These are phyloP conservation scores for Anaspis maculata DNA, from an alignment of 2,888 invertebrate genomes.

Conservation along the genomic window DNA sequence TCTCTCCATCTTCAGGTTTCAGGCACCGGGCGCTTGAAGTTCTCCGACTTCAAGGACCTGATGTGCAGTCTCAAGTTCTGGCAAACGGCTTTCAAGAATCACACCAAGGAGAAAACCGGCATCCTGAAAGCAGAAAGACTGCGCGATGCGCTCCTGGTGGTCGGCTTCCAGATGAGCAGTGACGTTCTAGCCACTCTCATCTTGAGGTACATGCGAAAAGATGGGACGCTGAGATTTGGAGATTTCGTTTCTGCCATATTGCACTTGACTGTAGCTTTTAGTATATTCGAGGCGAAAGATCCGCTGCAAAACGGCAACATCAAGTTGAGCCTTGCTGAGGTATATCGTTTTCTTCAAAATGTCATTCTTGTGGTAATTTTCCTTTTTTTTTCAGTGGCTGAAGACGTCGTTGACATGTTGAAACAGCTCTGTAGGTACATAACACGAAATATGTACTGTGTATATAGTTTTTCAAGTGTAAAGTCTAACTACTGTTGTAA, in stretches of 20 bases:
- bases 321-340: slow-evolving; percentile 74
- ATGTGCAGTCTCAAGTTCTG: slow-evolving; percentile 87
- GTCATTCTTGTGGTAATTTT: too few relatives aligned
- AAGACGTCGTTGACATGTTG: slow-evolving; percentile 64
- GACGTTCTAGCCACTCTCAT: slow-evolving; percentile 76
- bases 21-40: slow-evolving; percentile 72
- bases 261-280: slow-evolving; percentile 81
- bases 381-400: slow-evolving; percentile 64
- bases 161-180: slow-evolving; percentile 81
- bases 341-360: too few relatives aligned
- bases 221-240: slow-evolving; percentile 83
- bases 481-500: too few relatives aligned
- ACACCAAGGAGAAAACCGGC: slow-evolving; percentile 85
- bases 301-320: slow-evolving; percentile 72
- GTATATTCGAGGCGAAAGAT: slow-evolving; percentile 74
- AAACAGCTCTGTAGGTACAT: too few relatives aligned
- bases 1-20: slow-evolving; percentile 59
- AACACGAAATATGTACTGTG: neutral
- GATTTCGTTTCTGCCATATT: slow-evolving; percentile 87
- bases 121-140: slow-evolving; percentile 80
- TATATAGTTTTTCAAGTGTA: too few relatives aligned
- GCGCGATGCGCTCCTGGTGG: slow-evolving; percentile 74
- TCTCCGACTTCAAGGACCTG: slow-evolving; percentile 81
- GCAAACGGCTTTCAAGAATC: slow-evolving; percentile 84
- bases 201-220: slow-evolving; percentile 83